A percentile compares a stretch with the other conserved stretches of the same genome.
phyloP scores from a whole-genome alignment of 2,888 invertebrate genomes.

The Acrocyrtus sp. region DNA sequence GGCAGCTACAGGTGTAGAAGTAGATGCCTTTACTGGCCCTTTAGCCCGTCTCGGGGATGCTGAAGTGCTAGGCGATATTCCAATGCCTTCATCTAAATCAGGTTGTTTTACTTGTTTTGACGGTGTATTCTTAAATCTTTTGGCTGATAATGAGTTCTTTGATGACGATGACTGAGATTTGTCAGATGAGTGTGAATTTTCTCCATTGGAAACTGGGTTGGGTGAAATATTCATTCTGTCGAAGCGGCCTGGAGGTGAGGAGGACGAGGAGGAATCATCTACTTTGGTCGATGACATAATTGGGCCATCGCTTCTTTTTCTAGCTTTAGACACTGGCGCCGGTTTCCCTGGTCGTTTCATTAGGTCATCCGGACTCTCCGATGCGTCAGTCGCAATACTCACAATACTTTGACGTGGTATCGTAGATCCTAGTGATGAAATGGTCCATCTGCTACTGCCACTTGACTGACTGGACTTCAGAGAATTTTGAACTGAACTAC shows the following conservation, averaged over 20 bases:
- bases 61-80: conserved; percentile 9
- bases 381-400: conserved; percentile 38
- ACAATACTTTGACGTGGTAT: conserved; percentile 51
- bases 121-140: conserved; percentile 6
- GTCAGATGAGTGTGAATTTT: not conserved
- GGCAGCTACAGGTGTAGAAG: not conserved
- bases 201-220: conserved; percentile 24
- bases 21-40: not conserved
- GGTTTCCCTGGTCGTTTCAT: conserved; percentile 20
- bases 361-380: conserved; percentile 13
- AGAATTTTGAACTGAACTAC: not conserved
- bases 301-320: conserved; percentile 42
- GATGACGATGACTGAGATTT: conserved; percentile 1
- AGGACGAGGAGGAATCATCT: conserved; percentile 4
- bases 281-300: conserved; percentile 50
- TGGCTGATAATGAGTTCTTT: not conserved
- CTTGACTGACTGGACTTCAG: not conserved
- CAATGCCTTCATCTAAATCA: conserved; percentile 22
- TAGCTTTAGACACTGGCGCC: conserved; percentile 9
- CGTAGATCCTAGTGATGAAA: conserved; percentile 52
- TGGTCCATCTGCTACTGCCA: conserved; percentile 29
- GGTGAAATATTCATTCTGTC: conserved; percentile 23
- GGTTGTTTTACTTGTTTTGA: not conserved
- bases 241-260: not conserved
- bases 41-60: not conserved